Evolutionary conservation across 1,140 invertebrate species (phyloP), one percentile per base, ranked within the genome.

Genomic region (Spodoptera litura): DNA sequence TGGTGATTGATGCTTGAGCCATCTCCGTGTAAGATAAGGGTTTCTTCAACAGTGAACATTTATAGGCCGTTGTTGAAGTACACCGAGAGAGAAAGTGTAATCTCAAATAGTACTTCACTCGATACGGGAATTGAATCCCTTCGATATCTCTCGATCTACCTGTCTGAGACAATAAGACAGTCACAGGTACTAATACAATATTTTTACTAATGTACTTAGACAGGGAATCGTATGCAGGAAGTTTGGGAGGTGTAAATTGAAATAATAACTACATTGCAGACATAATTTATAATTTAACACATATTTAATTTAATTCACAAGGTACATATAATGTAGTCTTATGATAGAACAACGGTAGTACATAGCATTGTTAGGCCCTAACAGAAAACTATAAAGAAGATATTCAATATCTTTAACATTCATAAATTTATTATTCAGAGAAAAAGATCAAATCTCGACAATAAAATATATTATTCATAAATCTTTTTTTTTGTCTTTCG

Each of bases 271-370:
- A 81, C 59, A 87, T 81, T 86, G 91, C 91, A 81, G 90, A 92
- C 87, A 92, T 90, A 87, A 89, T 89, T 89, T 87, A 88, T 91
- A 91, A 87, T 91, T 64, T 79, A 91, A 91, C 88, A 93, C 88
- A 90, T 87, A 88, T 85, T 86, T 77, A 87, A 88, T 85, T 86
- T 77, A 87, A 83, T 90, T 88, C 83, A 86, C 82, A 84, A 84
- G 82, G 81, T 82, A 84, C 81, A 80, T 78, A 82, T 58, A 82
- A 81, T 58, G 80, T 82, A 85, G 79, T 83, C 78, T 81, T 82
- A 81, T 81, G 70, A 75, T 74, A 80, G 75, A 87, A 80, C 51
- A 79, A 78, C 62, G 81, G 49, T 76, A 38, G 9, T 20, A 38
- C n/a, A 25, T 55, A 78, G 51, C 13, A 20, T 79, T 55, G 80